Conservation (phyloP, 2,113 vertebrate species). For the Zosterops pallidus region DNA sequence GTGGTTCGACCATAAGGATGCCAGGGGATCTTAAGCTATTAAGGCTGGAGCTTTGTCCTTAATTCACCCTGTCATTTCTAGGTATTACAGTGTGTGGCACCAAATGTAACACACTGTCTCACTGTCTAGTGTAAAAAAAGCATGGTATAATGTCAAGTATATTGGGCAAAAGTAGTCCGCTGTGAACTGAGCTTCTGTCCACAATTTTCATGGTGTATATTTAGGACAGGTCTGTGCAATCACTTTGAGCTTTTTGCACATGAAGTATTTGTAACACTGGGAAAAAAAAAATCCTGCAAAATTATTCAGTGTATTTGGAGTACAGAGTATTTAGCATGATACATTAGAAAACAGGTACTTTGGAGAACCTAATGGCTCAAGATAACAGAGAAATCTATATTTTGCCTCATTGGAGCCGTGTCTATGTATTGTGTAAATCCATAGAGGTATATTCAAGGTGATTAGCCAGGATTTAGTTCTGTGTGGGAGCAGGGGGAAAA, state of each 20-base stretch:
- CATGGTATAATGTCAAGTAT: neutral
- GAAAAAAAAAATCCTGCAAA: neutral
- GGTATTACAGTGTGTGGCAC: slow-evolving; percentile 1
- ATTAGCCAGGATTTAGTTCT: slow-evolving; percentile 58
- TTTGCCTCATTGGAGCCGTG: slow-evolving; percentile 2
- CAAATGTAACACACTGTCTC: slow-evolving; percentile 12
- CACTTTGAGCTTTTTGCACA: neutral
- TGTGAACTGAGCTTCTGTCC: neutral
- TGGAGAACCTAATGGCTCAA: neutral
- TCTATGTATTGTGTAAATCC: slow-evolving; percentile 13
- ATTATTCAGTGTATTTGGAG: neutral
- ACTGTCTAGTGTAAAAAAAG: neutral
- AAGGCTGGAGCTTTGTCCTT: slow-evolving; percentile 50
- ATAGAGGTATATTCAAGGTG: slow-evolving; percentile 43
- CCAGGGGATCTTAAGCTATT: slow-evolving; percentile 20
- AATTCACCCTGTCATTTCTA: slow-evolving; percentile 41
- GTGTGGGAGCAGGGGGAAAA: slow-evolving; percentile 12
- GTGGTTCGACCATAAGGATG: slow-evolving; percentile 12
- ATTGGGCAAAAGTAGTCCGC: neutral
- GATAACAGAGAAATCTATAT: neutral
- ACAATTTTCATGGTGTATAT: neutral
- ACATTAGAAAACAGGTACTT: neutral
- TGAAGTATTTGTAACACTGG: neutral
- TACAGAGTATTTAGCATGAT: neutral
- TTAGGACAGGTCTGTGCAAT: neutral